phyloP scores from a whole-genome alignment of 2,113 vertebrate genomes.

The Eleginops maclovinus region DNA sequence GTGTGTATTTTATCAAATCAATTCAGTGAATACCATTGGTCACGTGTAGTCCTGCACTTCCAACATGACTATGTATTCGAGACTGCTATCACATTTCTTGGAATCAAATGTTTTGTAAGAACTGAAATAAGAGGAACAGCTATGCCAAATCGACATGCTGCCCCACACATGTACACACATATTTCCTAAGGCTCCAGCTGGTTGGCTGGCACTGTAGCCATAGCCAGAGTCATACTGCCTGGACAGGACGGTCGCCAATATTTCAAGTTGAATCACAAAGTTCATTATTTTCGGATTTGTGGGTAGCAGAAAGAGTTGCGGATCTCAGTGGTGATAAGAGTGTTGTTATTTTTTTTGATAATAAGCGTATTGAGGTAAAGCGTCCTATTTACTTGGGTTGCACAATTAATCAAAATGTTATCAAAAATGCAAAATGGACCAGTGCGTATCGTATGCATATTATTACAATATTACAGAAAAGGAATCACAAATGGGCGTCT shows the following conservation, averaged over 20 bases:
- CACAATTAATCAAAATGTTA: too few species aligned
- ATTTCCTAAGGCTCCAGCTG: constrained; percentile 41
- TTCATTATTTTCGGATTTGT: constrained; percentile 31
- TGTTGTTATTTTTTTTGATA: background rate
- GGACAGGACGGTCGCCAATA: background rate
- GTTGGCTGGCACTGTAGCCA: constrained; percentile 16
- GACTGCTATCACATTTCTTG: constrained; percentile 50
- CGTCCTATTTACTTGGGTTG: too few species aligned
- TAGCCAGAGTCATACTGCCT: constrained; percentile 8
- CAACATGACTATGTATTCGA: constrained; percentile 40
- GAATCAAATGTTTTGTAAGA: constrained; percentile 57
- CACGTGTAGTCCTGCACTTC: constrained; percentile 30
- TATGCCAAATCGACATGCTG: constrained; percentile 41
- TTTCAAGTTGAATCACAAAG: constrained; percentile 9
- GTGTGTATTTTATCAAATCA: constrained; percentile 25
- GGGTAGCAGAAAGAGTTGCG: constrained; percentile 7
- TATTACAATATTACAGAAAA: too few species aligned
- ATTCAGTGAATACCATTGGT: constrained; percentile 36
- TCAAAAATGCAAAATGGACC: too few species aligned
- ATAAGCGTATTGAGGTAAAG: background rate
- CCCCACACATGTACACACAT: constrained; percentile 20
- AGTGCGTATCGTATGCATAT: too few species aligned
- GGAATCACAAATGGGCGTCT: too few species aligned
- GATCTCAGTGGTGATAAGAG: background rate
- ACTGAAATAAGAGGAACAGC: constrained; percentile 33